Conservation (phyloP, 2,797 vertebrate genomes). For the Myotis vivesi region DNA sequence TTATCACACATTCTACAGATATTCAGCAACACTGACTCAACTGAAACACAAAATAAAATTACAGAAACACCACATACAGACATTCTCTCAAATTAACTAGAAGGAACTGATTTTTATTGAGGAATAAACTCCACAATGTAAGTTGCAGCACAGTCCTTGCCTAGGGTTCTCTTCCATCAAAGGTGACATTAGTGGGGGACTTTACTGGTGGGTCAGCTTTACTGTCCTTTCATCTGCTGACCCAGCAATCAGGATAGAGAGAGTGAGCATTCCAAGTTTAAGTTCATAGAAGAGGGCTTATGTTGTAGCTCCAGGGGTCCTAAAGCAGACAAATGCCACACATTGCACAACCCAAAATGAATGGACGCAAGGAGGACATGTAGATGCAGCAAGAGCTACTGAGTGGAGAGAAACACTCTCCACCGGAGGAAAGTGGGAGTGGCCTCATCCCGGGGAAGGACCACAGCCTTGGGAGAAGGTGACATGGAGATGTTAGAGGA, state of each 20-base stretch:
- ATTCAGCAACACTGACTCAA: constrained; percentile 76
- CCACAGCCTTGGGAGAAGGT: neutral
- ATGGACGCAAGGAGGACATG: neutral
- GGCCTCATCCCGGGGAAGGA: neutral
- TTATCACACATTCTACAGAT: constrained; percentile 79
- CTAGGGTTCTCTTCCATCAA: neutral
- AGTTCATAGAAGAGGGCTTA: neutral
- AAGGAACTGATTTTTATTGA: constrained; percentile 25
- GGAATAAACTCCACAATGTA: neutral
- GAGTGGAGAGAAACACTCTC: neutral
- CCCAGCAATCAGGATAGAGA: neutral
- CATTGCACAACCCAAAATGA: accelerated
- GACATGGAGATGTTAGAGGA: neutral
- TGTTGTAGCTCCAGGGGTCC: neutral
- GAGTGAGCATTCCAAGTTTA: neutral
- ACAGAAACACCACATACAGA: constrained; percentile 70
- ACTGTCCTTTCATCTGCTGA: neutral
- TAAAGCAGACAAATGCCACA: neutral
- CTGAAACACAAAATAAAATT: constrained; percentile 77
- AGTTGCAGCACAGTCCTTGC: neutral
- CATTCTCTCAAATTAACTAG: constrained; percentile 56
- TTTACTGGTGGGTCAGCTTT: neutral
- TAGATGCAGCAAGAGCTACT: neutral
- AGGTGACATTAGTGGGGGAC: accelerated
- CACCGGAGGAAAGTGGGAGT: neutral